Conservation (phyloP, 2,797 vertebrate species). For the Molossus alvarezi region DNA sequence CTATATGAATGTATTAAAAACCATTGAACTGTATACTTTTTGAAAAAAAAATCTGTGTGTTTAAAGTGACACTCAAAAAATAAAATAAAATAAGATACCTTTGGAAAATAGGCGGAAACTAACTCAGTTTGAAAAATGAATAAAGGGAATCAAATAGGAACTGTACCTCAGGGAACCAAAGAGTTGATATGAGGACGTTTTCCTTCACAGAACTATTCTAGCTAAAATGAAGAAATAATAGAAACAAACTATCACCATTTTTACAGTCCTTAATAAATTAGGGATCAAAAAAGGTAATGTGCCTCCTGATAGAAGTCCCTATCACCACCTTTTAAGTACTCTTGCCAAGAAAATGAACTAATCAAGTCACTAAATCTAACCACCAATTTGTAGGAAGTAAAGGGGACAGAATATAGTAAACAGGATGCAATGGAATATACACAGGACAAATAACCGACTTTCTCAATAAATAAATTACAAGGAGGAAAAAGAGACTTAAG, state of each 20-base stretch:
- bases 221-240: conserved; percentile 32
- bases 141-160: conserved; percentile 44
- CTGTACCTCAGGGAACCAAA: conserved; percentile 33
- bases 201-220: conserved; percentile 38
- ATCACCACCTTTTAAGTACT: conserved; percentile 47
- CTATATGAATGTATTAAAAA: not conserved
- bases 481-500: not conserved
- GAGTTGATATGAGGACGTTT: not conserved
- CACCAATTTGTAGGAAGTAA: conserved; percentile 8
- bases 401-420: conserved; percentile 31
- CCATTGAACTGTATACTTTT: not conserved
- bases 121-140: conserved; percentile 52
- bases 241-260: conserved; percentile 41
- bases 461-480: conserved; percentile 53
- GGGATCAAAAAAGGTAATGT: conserved; percentile 42
- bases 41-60: not conserved
- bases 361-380: conserved; percentile 59
- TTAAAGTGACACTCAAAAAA: conserved; percentile 37
- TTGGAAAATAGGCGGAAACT: conserved; percentile 43
- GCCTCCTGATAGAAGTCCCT: conserved; percentile 17
- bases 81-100: not conserved
- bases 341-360: conserved; percentile 65
- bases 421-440: conserved; percentile 1
- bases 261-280: conserved; percentile 55
- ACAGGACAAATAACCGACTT: not conserved